Percentiles rank a stretch among this genome's conserved stretches.
These are phyloP conservation scores for Callaeas wilsoni DNA, from an alignment of 2,113 vertebrate species.

Conservation along the genomic window DNA sequence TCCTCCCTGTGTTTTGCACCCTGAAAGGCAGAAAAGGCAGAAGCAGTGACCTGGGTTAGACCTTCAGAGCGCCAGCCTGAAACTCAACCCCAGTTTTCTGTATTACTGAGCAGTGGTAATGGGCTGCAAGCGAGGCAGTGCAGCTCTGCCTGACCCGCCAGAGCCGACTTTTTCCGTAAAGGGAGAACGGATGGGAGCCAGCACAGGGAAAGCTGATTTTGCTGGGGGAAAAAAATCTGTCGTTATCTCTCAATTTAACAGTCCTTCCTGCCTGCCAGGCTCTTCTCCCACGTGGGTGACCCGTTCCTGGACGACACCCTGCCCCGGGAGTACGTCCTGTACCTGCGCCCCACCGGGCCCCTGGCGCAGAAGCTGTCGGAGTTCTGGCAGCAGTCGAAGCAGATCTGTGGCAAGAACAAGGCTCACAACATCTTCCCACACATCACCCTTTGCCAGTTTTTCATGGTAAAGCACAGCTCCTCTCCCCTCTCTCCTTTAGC, in stretches of 20 bases:
- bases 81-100: background rate
- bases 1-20: background rate
- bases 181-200: background rate
- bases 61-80: background rate
- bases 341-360: slow-evolving; percentile 91
- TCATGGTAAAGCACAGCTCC: slow-evolving; percentile 81
- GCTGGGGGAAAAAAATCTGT: rapidly evolving
- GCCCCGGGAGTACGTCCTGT: slow-evolving; percentile 94
- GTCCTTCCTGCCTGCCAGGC: slow-evolving; percentile 70
- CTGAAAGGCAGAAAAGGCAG: background rate
- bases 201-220: background rate
- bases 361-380: slow-evolving; percentile 91
- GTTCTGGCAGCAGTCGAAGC: slow-evolving; percentile 96
- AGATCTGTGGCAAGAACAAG: slow-evolving; percentile 95
- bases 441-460: slow-evolving; percentile 99
- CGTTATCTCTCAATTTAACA: background rate
- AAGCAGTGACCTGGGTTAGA: background rate
- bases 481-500: background rate
- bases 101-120: background rate
- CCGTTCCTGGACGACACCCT: slow-evolving; percentile 92
- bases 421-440: slow-evolving; percentile 99
- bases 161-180: background rate
- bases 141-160: background rate
- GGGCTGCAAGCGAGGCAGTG: background rate
- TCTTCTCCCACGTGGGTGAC: slow-evolving; percentile 96